A percentile compares a stretch with the other conserved stretches of the same genome.
Conservation (phyloP, 2,113 vertebrate genomes). For the Laticauda colubrina region DNA sequence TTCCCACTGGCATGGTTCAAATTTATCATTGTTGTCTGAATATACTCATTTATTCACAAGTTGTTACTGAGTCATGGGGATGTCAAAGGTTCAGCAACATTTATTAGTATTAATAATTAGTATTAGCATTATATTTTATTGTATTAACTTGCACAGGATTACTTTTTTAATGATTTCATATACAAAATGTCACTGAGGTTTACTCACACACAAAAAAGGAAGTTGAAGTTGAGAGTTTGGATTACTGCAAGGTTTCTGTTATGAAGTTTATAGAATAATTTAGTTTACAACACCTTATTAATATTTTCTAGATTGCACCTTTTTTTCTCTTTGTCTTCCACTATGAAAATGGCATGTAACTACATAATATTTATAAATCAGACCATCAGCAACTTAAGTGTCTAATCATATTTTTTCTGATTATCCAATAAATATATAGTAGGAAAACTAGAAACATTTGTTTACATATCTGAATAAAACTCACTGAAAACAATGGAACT, state of each 20-base stretch:
- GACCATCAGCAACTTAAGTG: slow-evolving; percentile 38
- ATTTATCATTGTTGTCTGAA: background rate
- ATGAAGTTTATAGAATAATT: background rate
- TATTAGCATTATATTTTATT: background rate
- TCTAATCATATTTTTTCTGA: slow-evolving; percentile 37
- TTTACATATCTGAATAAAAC: background rate
- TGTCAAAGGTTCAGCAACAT: background rate
- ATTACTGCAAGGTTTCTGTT: no score
- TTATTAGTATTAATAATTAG: background rate
- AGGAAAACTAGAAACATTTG: background rate
- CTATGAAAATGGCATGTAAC: slow-evolving; percentile 38
- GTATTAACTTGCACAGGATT: background rate
- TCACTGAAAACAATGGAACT: background rate
- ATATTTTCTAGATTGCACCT: background rate
- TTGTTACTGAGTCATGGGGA: background rate
- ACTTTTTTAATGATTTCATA: background rate
- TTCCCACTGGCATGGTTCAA: background rate
- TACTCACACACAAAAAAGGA: background rate
- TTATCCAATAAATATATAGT: slow-evolving; percentile 52
- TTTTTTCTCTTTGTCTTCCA: background rate
- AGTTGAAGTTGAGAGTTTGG: no score
- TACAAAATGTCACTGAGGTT: background rate
- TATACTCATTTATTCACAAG: background rate
- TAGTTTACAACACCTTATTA: background rate
- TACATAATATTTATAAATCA: slow-evolving; percentile 37